Percentiles rank a stretch among this genome's conserved stretches.
phyloP scores from a whole-genome alignment of 2,888 invertebrate genomes.

The Ramazzottius varieornatus region DNA sequence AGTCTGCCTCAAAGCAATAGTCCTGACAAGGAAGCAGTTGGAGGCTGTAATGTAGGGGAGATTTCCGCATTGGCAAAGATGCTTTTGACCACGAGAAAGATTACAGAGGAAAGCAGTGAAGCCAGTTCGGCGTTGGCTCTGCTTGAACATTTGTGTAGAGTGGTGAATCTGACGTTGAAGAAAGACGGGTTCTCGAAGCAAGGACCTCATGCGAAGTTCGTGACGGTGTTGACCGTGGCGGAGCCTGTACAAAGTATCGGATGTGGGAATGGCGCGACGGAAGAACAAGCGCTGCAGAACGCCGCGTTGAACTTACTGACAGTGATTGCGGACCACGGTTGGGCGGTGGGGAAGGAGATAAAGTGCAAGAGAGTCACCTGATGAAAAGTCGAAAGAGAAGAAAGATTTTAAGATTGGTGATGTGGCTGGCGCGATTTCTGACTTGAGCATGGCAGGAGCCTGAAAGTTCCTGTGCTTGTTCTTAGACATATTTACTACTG shows the following conservation, averaged over 20 bases:
- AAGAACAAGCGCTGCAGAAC: background rate
- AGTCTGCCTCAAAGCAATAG: background rate
- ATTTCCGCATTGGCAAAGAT: background rate
- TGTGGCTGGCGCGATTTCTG: too few relatives aligned
- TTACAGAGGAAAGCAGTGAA: background rate
- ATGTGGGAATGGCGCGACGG: background rate
- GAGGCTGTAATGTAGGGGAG: background rate
- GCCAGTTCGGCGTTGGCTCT: background rate
- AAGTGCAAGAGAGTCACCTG: too few relatives aligned
- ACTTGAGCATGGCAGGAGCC: too few relatives aligned
- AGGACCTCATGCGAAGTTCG: background rate
- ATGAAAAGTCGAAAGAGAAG: too few relatives aligned
- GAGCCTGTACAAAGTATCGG: background rate
- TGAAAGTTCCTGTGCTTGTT: too few relatives aligned
- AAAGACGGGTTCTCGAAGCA: background rate
- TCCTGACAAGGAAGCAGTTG: background rate
- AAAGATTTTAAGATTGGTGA: too few relatives aligned
- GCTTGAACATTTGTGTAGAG: background rate
- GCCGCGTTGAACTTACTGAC: background rate
- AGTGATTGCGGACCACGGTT: background rate
- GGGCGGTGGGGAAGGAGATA: too few relatives aligned
- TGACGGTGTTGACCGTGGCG: background rate
- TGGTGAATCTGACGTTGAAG: background rate
- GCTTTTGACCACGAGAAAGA: background rate
- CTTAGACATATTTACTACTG: too few relatives aligned